A percentile compares a stretch with the other conserved stretches of the same genome.
These are phyloP conservation scores for Henricia sp. DNA, from an alignment of 53 echinoderm and acorn worm species.

Conservation along the genomic window DNA sequence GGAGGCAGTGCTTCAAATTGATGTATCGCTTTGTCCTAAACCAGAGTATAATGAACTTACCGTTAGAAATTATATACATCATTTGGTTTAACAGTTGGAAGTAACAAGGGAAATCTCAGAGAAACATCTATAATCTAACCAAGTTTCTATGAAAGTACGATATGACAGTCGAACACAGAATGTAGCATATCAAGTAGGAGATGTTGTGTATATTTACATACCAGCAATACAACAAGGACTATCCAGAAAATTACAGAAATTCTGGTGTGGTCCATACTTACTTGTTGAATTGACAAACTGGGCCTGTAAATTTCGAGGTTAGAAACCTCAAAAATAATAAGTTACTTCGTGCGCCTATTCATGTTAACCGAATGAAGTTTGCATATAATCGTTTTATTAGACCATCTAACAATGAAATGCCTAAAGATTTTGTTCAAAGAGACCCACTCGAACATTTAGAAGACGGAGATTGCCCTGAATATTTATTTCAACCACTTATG, in stretches of 20 bases:
- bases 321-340: conserved; percentile 51
- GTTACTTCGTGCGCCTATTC: conserved; percentile 18
- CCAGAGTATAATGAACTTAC: too few species aligned
- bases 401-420: conserved; percentile 20
- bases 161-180: conserved; percentile 7
- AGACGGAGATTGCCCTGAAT: conserved; percentile 17
- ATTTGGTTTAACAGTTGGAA: not conserved
- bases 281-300: conserved; percentile 36
- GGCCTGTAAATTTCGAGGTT: conserved; percentile 49
- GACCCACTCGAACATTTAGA: conserved; percentile 11
- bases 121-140: conserved; percentile 3
- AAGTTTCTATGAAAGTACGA: not conserved
- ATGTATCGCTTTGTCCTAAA: too few species aligned
- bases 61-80: conserved; percentile 14
- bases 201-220: conserved; percentile 47
- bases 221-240: conserved; percentile 43
- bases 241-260: conserved; percentile 51
- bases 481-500: conserved; percentile 22
- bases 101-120: conserved; percentile 13
- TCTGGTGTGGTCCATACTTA: conserved; percentile 56
- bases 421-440: conserved; percentile 22
- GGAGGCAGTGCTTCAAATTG: too few species aligned
- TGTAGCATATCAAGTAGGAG: conserved; percentile 27
- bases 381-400: conserved; percentile 36
- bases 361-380: conserved; percentile 55